Evolutionary conservation across 1,140 invertebrate species (phyloP), one percentile per base, ranked within the genome.

Genomic region (Drosophila sturtevanti): DNA sequence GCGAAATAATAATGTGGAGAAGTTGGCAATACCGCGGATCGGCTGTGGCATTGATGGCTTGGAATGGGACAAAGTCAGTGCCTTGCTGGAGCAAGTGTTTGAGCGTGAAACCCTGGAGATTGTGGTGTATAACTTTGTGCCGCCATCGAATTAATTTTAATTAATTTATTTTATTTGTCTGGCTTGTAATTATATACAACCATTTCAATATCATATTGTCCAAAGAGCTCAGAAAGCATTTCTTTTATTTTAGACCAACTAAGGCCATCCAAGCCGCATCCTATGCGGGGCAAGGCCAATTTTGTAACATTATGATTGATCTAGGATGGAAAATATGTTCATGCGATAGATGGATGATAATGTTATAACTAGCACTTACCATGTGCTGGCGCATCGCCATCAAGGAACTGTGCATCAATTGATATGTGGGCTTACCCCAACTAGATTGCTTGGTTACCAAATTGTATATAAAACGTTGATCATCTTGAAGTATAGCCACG

Each of bases 41-140:
- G 95, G 95, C 2, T 95, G 94, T 87, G 95, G 95, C 44, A 91
- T 95, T 14, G 95, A 95, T 82, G 79, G 92, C 18, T 82, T 95
- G 9, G 90, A 94, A 67, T 95, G 95, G 95, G 74, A 86, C 3
- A 90, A 92, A 41, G 94, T 95, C 0, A 93, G 91, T 68, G 63
- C 69, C 1, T 89, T 94, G 63, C 71, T 95, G 2, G 82, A 92
- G 58, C 89, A 92, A 48, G 87, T 94, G 1, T 95, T 95, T 82
- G 56, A 68, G 52, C 79, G 93, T 21, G 85, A 91, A 58, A 76
- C 92, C n/a, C 67, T 93, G 37, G 84, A 93, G 55, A 93, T 94
- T 60, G 81, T 82, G 4, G 92, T 94, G 4, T 94, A 93, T 76
- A 93, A 92, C 74, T 93, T 92, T 77, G 90, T 91, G 52, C 91